Percentiles rank a stretch among this genome's conserved stretches.
Conservation (phyloP, 2,113 vertebrate genomes). For the Copsychus sechellarum region DNA sequence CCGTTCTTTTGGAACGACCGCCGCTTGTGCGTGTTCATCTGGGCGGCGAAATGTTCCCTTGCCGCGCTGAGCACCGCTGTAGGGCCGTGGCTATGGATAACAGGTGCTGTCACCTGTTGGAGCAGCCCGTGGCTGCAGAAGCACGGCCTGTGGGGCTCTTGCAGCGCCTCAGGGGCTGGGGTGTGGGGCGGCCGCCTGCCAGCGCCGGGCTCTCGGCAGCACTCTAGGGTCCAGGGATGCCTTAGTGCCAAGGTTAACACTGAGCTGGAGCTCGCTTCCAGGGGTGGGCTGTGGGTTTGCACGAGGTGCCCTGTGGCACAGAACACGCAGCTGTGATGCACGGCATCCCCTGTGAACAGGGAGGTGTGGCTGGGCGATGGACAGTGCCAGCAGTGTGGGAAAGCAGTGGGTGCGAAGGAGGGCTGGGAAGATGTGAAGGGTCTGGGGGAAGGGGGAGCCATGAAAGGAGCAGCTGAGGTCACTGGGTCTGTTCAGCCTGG, state of each 20-base stretch:
- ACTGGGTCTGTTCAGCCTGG: background rate
- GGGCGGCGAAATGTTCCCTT: too few species aligned
- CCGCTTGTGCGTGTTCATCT: accelerated
- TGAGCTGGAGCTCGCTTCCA: background rate
- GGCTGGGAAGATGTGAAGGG: accelerated
- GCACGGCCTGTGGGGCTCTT: accelerated
- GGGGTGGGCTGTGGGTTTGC: background rate
- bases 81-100: accelerated
- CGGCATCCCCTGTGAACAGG: accelerated
- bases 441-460: too few species aligned
- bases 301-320: accelerated
- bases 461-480: accelerated
- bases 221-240: accelerated
- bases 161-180: accelerated
- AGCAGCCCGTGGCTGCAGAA: background rate
- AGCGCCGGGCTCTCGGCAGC: background rate
- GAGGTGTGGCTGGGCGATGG: background rate
- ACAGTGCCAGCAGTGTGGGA: accelerated
- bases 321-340: accelerated
- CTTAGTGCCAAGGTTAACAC: accelerated
- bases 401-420: accelerated
- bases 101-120: background rate
- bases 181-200: background rate
- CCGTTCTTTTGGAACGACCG: accelerated
- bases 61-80: accelerated